Conservation (phyloP, 2,888 invertebrate species). For the Andrena marginata region DNA sequence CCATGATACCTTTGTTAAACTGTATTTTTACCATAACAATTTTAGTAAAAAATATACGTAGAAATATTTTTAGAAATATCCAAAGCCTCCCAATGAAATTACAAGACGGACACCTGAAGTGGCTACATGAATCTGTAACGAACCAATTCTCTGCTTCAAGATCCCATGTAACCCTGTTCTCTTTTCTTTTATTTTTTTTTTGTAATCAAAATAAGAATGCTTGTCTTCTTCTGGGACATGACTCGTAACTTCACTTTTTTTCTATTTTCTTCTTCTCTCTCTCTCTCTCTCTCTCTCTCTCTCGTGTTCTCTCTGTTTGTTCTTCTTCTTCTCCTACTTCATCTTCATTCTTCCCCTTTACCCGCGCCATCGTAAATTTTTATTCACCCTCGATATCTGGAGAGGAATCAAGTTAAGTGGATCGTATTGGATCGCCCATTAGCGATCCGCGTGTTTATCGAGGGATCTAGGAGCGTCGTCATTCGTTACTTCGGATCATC, state of each 20-base stretch:
- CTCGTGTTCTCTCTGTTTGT: slow-evolving; percentile 26
- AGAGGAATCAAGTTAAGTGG: not conserved
- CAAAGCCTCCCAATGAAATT: not conserved
- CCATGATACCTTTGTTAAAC: not conserved
- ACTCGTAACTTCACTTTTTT: slow-evolving; percentile 67
- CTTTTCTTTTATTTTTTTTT: slow-evolving; percentile 41
- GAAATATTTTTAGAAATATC: not conserved
- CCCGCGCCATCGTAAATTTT: slow-evolving; percentile 31
- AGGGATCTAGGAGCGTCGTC: slow-evolving; percentile 1
- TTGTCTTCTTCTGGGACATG: slow-evolving; percentile 74
- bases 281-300: slow-evolving; percentile 33
- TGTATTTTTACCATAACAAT: too few relatives aligned
- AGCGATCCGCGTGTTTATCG: slow-evolving; percentile 7
- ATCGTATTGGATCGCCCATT: slow-evolving; percentile 6
- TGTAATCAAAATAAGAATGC: slow-evolving; percentile 52
- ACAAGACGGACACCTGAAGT: slow-evolving; percentile 14
- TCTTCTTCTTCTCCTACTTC: slow-evolving; percentile 41
- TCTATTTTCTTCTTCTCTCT: slow-evolving; percentile 32
- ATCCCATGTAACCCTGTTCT: slow-evolving; percentile 54
- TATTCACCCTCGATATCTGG: slow-evolving; percentile 14
- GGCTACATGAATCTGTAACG: not conserved
- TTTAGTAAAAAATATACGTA: too few relatives aligned
- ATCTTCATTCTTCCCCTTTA: slow-evolving; percentile 54
- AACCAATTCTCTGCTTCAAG: slow-evolving; percentile 59
- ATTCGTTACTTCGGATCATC: not conserved